Evolutionary conservation across 2,888 invertebrate species (phyloP).

Genomic region (Melinopterus prodromus): DNA sequence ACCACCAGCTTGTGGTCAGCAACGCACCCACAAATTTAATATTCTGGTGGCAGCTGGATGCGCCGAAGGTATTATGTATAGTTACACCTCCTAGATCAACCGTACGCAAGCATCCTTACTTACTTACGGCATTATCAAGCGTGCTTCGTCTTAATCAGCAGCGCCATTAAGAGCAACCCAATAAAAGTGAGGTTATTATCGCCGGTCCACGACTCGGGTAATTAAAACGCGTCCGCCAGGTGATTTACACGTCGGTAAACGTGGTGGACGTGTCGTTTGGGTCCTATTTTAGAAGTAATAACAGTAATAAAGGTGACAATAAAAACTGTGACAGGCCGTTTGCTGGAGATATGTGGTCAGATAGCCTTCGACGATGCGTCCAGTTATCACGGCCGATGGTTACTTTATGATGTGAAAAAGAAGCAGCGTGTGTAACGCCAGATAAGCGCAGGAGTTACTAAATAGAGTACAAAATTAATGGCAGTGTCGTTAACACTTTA

Average conservation of each 20-base stretch:
- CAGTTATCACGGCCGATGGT: neutral
- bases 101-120: neutral
- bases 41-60: neutral
- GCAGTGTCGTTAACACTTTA: neutral
- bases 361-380: neutral
- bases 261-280: neutral
- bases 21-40: neutral
- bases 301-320: constrained; percentile 4
- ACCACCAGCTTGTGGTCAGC: neutral
- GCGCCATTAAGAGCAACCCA: neutral
- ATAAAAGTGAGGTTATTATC: neutral
- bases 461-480: neutral
- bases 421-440: neutral
- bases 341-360: neutral
- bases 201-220: neutral
- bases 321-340: neutral
- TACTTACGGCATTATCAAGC: neutral
- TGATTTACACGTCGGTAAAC: neutral
- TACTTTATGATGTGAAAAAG: constrained; percentile 4
- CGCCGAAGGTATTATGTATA: too few species aligned
- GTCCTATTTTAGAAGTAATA: neutral
- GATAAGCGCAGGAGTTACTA: neutral
- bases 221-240: constrained; percentile 4
- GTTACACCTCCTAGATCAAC: neutral
- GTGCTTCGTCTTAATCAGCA: neutral